Evolutionary conservation across 2,113 vertebrate species (phyloP), one percentile per base, ranked within the genome.

Genomic region (Eonycteris spelaea): DNA sequence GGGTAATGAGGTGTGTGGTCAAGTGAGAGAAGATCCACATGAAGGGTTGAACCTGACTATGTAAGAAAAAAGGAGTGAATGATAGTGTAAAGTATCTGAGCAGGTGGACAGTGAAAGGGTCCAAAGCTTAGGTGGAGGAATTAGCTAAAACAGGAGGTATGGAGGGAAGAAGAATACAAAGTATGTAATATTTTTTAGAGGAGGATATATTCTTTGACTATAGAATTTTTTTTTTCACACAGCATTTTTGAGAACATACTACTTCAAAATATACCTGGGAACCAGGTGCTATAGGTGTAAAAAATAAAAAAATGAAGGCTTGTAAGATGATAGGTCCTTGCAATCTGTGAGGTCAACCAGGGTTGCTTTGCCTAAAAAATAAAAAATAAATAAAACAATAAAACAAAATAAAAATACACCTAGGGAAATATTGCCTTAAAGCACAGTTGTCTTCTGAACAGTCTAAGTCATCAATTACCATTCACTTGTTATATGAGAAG

Each of bases 401-500:
- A 45, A 45, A 45, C 12, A 45, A 45, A 45, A 48, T 48, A 14
- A 48, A 48, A 48, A 48, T 93, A 61, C 15, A 68, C 28, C 43
- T 90, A 30, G 33, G 6, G 35, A 90, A 85, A 73, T 74, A 74
- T 2, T 67, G 57, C 59, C 65, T 84, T 79, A 43, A 92, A 95
- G 28, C 38, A n/a, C 48, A 79, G 43, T n/a, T 73, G 2, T 77
- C 89, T 89, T 92, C 63, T 30, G 48, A 86, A 74, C 3, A 84
- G 88, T 86, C 28, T 55, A 55, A 80, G 57, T 85, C 1, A 5
- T 51, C n/a, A 68, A 7, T 65, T 88, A 88, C 53, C 87, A 24
- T 88, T 88, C n/a, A 86, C 67, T 77, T 90, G 28, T 89, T 73
- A 48, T n/a, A 73, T 71, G 28, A 95, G 55, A 96, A 95, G 24